Evolutionary conservation across 2,797 vertebrate genomes (phyloP).

Genomic region (Sebastes matsubarae): DNA sequence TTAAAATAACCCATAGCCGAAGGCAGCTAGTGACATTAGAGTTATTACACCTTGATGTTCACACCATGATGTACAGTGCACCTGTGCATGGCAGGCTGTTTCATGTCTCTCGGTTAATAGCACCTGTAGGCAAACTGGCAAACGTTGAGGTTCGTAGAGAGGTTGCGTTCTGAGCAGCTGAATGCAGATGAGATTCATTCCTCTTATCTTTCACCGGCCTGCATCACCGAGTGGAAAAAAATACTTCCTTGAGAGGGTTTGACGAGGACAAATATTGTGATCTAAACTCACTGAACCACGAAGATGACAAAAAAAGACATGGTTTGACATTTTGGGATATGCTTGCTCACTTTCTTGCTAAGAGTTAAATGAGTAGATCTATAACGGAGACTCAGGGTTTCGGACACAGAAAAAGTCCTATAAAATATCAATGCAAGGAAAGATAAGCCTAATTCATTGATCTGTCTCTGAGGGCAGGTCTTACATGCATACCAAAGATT

Average conservation of each 20-base stretch:
- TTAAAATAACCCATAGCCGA: constrained; percentile 26
- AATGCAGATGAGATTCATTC: constrained; percentile 68
- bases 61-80: constrained; percentile 44
- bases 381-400: not conserved
- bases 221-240: not conserved
- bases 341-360: not conserved
- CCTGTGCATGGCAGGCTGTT: constrained; percentile 55
- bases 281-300: not conserved
- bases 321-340: not conserved
- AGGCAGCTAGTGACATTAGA: constrained; percentile 31
- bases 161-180: constrained; percentile 65
- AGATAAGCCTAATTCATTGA: no score
- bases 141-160: constrained; percentile 57
- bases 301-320: not conserved
- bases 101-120: constrained; percentile 55
- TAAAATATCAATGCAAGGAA: no score
- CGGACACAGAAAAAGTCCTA: no score
- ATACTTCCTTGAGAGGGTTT: not conserved
- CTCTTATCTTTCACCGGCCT: constrained; percentile 36
- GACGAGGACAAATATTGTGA: not conserved
- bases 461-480: no score
- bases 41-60: constrained; percentile 8
- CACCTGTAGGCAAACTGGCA: constrained; percentile 71
- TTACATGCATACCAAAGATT: no score
- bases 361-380: not conserved